phyloP scores from a whole-genome alignment of 2,797 vertebrate genomes.

The Coranthus polyacanthus region DNA sequence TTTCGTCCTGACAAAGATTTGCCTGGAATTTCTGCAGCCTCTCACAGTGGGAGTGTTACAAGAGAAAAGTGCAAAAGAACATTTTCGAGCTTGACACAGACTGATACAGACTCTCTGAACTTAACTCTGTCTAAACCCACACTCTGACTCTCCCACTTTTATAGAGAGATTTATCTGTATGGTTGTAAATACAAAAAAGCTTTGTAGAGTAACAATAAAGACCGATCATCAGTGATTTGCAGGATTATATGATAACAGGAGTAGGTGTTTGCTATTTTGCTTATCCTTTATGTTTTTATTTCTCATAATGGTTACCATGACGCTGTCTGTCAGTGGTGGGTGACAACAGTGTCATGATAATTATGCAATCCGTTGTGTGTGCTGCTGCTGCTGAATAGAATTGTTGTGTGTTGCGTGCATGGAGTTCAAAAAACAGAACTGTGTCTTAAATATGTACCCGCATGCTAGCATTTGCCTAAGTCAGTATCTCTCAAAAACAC shows the following conservation, averaged over 20 bases:
- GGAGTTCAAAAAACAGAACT: background rate
- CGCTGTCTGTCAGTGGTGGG: slow-evolving; percentile 16
- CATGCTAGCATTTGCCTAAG: background rate
- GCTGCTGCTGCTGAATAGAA: slow-evolving; percentile 9
- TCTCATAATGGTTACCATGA: slow-evolving; percentile 38
- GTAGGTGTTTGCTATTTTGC: slow-evolving; percentile 15
- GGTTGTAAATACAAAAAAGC: slow-evolving; percentile 33
- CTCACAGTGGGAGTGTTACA: slow-evolving; percentile 34
- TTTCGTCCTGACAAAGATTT: slow-evolving; percentile 16
- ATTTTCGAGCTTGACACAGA: slow-evolving; percentile 49
- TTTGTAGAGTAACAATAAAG: slow-evolving; percentile 15
- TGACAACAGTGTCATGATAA: slow-evolving; percentile 24
- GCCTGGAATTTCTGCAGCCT: slow-evolving; percentile 22
- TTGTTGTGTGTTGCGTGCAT: background rate
- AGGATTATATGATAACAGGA: background rate
- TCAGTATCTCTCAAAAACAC: background rate
- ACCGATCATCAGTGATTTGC: slow-evolving; percentile 27
- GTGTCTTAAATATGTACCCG: background rate
- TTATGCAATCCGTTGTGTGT: slow-evolving; percentile 45
- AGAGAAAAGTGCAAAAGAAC: slow-evolving; percentile 24
- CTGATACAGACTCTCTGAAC: slow-evolving; percentile 47
- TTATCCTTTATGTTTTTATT: slow-evolving; percentile 16
- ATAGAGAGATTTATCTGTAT: slow-evolving; percentile 1
- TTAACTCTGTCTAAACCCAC: slow-evolving; percentile 29
- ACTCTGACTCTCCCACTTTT: slow-evolving; percentile 8